Evolutionary conservation across 2,888 invertebrate species (phyloP), one percentile per base, ranked within the genome.

Genomic region (Drosophila prolongata): DNA sequence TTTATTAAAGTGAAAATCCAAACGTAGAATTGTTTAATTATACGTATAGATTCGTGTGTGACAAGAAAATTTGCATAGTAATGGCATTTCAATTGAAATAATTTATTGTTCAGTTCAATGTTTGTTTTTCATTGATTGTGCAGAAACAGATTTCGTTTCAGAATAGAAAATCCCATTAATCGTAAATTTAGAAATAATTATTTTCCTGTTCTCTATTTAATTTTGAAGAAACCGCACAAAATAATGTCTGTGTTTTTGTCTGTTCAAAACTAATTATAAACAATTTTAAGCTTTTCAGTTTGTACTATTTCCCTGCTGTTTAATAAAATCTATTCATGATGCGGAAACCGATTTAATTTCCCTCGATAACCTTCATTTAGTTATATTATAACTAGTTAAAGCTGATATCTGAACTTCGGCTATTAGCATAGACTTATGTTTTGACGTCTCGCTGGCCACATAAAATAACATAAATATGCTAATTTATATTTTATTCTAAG

Each of bases 391-490:
- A 58, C 56, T 67, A 66, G 67, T 67, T 66, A 67, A 43, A 43
- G 13, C 19, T 16, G 16, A 56, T 49, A 55, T 42, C 55, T 35
- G 16, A 37, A 54, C 46, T 42, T 66, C 43, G 56, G 64, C 42
- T 69, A 58, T 69, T 71, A 65, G 75, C 76, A 69, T 57, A 53
- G 66, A 66, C 55, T 40, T 16, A 47, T 55, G 38, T 49, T 43
- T 50, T 24, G 44, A 38, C 19, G 4, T 24, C 24, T 3, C 24
- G 4, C 24, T 24, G 24, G 24, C 24, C 24, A n/a, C 53, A 42
- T 46, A 24, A 54, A 49, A 54, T 70, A 61, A 49, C 71, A 70
- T 70, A 70, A 70, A 70, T 70, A 70, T 55, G 71, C 38, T 70
- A 70, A 70, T 70, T 70, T 54, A 61, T 61, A 61, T 54, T 50